Base-by-base conservation (phyloP, 2,797 vertebrate species). In the Crax fasciolata region DNA sequence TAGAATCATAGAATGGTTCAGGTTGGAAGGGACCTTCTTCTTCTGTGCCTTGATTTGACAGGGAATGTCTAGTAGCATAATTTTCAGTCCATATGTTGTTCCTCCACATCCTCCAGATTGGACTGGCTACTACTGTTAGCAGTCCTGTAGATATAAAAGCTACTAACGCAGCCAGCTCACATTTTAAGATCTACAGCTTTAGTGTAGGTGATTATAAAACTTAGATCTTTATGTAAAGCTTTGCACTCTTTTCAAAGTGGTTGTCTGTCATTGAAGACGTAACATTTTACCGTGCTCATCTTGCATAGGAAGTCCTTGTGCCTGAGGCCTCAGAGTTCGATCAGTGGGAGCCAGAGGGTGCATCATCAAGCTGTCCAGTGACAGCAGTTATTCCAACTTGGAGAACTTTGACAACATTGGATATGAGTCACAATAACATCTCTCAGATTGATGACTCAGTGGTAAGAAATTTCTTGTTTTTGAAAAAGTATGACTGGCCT, bases 381-480 rank as follows among this genome's bases (percentile, higher is more conserved):
- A 99, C 99, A 1, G 99, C 99, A 2, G 80, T 99, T 85, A 98
- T 99, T 78, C 99, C 99, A 7, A 98, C 98, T 3, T 99, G 99
- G 99, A 98, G 94, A 92, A 98, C 98, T 44, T 97, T 99, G 96
- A 99, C 99, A 38, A 99, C 99, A 4, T 97, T 99, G 88, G 99
- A 99, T 98, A 98, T 99, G 98, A 99, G 99, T 96, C 98, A 99
- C 97, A 99, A 99, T 84, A 93, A 95, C 93, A 99, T 99, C 97
- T 93, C 97, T 43, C 85, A 94, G 97, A 99, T 99, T 32, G 99
- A 99, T 73, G 97, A 98, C 89, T 99, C 99, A 27, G 99, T 98
- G 98, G 98, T 98, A 98, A 98, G 98, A 89, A 77, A 51, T 25
- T 84, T 80, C 71, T 78, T 11, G n/a, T 68, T 63, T 71, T 28